Conservation (phyloP, 2,797 vertebrate genomes). For the Myotis planiceps region DNA sequence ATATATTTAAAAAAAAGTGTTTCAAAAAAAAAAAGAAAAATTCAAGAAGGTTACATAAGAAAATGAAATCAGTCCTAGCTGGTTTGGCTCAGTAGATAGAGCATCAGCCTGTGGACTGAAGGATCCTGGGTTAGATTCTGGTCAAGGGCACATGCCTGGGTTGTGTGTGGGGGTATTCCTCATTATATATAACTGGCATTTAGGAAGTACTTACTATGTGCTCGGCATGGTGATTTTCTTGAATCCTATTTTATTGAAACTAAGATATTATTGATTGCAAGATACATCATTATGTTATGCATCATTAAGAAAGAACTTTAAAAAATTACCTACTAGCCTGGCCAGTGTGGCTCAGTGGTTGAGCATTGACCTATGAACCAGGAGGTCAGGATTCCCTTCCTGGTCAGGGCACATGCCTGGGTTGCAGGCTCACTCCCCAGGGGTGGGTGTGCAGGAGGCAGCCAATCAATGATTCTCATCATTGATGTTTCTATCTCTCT, state of each 20-base stretch:
- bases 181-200: neutral
- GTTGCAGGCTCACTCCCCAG: no score
- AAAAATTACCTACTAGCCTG: neutral
- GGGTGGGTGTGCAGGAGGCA: neutral
- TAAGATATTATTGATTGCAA: constrained; percentile 3
- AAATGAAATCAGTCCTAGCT: neutral
- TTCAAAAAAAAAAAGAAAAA: neutral
- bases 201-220: neutral
- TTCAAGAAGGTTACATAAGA: constrained; percentile 12
- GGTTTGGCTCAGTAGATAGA: no score
- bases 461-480: no score
- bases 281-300: neutral
- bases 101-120: no score
- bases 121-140: no score
- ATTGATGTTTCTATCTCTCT: no score
- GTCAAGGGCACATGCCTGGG: no score
- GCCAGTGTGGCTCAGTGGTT: neutral
- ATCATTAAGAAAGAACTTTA: neutral
- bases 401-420: no score
- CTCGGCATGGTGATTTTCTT: neutral
- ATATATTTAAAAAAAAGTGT: no score
- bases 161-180: neutral
- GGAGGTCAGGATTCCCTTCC: no score
- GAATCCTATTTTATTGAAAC: constrained; percentile 31
- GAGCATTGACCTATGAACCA: no score